Evolutionary conservation across 2,888 invertebrate genomes (phyloP), one percentile per base, ranked within the genome.

Genomic region (Marasmarcha lunaedactyla): DNA sequence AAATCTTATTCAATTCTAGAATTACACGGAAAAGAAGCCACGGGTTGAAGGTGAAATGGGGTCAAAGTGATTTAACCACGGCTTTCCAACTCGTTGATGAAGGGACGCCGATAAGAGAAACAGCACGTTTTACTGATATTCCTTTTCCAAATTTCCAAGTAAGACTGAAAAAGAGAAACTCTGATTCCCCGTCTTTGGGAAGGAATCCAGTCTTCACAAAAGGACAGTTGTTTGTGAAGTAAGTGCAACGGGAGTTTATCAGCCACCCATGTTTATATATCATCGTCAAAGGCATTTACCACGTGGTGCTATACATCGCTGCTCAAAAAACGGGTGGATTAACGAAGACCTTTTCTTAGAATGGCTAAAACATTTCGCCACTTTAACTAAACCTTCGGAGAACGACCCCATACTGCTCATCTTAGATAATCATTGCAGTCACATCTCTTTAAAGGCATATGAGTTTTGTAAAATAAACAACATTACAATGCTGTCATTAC

Each of bases 371-470:
- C n/a, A n/a, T n/a, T n/a, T n/a, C n/a, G n/a, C n/a, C n/a, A n/a
- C n/a, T n/a, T n/a, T n/a, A 6, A 25, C 25, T 6, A 25, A 25
- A 25, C 25, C 25, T 6, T 25, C 25, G 9, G 25, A 25, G 12
- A 40, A 42, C 7, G 38, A 43, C 15, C 37, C 40, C 15, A 45
- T 55, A 14, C 43, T 57, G 3, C 40, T 57, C 35, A 49, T 57
- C 35, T 30, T 53, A 25, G 55, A 58, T 35, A 54, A 55, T 39
- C 54, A 56, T 38, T 39, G 36, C 14, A 51, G 50, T 41, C 50
- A 54, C 40, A 50, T 46, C 42, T 48, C 46, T 42, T 38, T 51
- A 33, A 15, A 9, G 7, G 35, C 40, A 35, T 48, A 47, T 39
- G 43, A 48, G 9, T 46, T 41, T 41, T 51, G 50, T 37, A 47